Base-by-base conservation (phyloP, 2,113 vertebrate species). In the Pituophis catenifer region DNA sequence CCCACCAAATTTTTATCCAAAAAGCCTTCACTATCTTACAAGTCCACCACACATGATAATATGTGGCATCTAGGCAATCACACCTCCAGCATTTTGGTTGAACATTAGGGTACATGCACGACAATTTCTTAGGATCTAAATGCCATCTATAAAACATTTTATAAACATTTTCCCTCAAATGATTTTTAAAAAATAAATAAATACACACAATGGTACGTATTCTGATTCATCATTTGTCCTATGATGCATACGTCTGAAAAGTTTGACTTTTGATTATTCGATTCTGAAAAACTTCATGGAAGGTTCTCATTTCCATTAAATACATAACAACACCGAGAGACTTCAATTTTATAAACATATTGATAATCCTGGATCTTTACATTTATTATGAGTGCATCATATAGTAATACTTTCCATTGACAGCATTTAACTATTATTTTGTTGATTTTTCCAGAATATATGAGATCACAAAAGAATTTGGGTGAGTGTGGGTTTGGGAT, bases 401-500 rank as follows among this genome's bases (percentile, higher is more conserved):
- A n/a, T 91, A 81, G 88, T 75, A 91, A 93, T 88, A 38, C 88
- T 44, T 55, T 88, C 62, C 11, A 0, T n/a, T 93, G 92, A 90
- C 10, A 90, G 29, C 59, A 91, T 94, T 57, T 21, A 88, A 92
- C 6, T 10, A n/a, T 59, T 29, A 15, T 19, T 3, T 57, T 52
- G 48, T 9, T 26, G n/a, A 8, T 23, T 89, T 89, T 93, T 90
- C 89, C 94, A 95, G 94, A 95, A 95, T 88, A 93, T 94, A 90
- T 95, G 95, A 86, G 1, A 12, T 92, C 94, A 91, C 75, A 90
- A 59, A 92, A 93, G 91, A 93, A 89, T 93, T 81, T 87, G 57
- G 90, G 93, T 95, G 87, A 48, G 53, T 89, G 85, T 17, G 90
- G 90, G 50, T 26, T 94, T 88, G 62, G 89, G 15, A 91, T 19